Evolutionary conservation across 2,113 vertebrate species (phyloP).

Genomic region (Oxygymnocypris stewartii): DNA sequence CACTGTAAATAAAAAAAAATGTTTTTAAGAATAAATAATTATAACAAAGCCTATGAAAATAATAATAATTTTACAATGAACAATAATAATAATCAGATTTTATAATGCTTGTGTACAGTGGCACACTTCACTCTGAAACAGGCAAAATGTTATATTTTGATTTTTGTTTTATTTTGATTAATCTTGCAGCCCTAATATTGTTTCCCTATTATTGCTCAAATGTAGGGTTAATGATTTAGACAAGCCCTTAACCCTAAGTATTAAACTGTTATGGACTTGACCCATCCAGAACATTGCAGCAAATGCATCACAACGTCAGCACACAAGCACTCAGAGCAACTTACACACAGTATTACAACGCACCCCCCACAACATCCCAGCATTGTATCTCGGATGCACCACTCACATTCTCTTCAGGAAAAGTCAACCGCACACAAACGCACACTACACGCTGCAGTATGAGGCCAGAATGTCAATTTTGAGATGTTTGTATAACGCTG

Average conservation of each 20-base stretch:
- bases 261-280: background rate
- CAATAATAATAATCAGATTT: no score
- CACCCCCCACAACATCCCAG: constrained; percentile 3
- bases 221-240: background rate
- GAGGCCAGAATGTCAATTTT: constrained; percentile 50
- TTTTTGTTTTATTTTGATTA: background rate
- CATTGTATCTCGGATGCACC: background rate
- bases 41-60: no score
- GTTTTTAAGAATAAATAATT: no score
- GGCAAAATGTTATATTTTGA: background rate
- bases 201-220: background rate
- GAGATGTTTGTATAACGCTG: constrained; percentile 17
- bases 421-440: constrained; percentile 7
- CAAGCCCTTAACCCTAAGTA: background rate
- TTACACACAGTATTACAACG: background rate
- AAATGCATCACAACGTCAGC: background rate
- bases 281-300: background rate
- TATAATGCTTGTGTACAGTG: background rate
- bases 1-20: no score
- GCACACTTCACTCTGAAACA: background rate
- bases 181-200: background rate
- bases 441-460: constrained; percentile 38
- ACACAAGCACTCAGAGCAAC: background rate
- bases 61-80: no score
- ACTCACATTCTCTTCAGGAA: background rate